These are phyloP conservation scores for Scaptomyza parva DNA, from an alignment of 2,888 invertebrate species.

Conservation along the genomic window DNA sequence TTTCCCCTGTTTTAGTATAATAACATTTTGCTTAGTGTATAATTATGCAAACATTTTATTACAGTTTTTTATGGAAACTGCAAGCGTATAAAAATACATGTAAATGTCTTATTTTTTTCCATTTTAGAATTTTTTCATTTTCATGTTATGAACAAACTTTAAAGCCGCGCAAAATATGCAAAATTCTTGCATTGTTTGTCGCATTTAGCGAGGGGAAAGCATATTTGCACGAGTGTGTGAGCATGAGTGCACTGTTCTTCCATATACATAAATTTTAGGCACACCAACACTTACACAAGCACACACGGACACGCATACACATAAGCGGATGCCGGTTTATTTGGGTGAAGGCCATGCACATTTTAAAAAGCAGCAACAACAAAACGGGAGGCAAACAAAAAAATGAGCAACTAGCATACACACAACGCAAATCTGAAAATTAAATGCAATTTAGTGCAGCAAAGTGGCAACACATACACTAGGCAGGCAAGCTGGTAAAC, in stretches of 20 bases:
- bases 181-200: slow-evolving; percentile 60
- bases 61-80: slow-evolving; percentile 6
- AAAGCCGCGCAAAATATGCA: slow-evolving; percentile 71
- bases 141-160: slow-evolving; percentile 42
- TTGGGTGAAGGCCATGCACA: slow-evolving; percentile 70
- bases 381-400: slow-evolving; percentile 25
- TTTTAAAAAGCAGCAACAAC: slow-evolving; percentile 42
- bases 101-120: slow-evolving; percentile 22
- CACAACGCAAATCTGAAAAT: slow-evolving; percentile 69
- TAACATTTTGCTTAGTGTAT: slow-evolving; percentile 29
- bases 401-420: slow-evolving; percentile 17
- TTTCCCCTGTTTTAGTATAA: neutral
- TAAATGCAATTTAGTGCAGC: slow-evolving; percentile 79
- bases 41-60: slow-evolving; percentile 63
- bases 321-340: slow-evolving; percentile 54
- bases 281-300: slow-evolving; percentile 41
- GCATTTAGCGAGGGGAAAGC: slow-evolving; percentile 37
- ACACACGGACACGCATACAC: slow-evolving; percentile 33
- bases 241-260: slow-evolving; percentile 60
- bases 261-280: slow-evolving; percentile 76
- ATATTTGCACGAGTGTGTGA: slow-evolving; percentile 33
- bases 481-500: slow-evolving; percentile 18
- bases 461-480: slow-evolving; percentile 66
- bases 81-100: slow-evolving; percentile 19
- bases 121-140: slow-evolving; percentile 20